phyloP scores from a whole-genome alignment of 2,888 invertebrate species.

The Villa cingulata region DNA sequence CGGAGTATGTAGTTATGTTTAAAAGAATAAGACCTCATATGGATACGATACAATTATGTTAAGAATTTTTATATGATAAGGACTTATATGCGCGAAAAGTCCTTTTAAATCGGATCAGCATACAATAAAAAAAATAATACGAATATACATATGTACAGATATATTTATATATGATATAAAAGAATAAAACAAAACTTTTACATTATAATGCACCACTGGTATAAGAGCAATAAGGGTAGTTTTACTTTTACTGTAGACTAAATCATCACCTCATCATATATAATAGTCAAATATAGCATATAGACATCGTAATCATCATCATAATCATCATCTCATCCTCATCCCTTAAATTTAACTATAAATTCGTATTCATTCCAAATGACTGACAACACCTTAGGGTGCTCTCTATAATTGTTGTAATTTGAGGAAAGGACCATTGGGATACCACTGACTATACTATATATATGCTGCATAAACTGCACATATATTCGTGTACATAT shows the following conservation, averaged over 20 bases:
- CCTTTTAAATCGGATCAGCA: slow-evolving; percentile 6
- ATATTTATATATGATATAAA: too few relatives aligned
- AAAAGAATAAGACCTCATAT: neutral
- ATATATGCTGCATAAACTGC: too few relatives aligned
- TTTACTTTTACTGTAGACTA: too few relatives aligned
- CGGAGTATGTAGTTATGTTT: too few relatives aligned
- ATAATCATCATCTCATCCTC: neutral
- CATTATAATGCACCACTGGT: too few relatives aligned
- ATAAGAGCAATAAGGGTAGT: neutral
- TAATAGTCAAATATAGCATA: too few relatives aligned
- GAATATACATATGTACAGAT: too few relatives aligned
- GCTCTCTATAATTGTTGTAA: slow-evolving; percentile 24
- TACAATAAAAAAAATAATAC: neutral
- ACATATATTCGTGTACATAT: too few relatives aligned
- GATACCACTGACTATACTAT: too few relatives aligned
- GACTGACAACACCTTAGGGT: slow-evolving; percentile 37
- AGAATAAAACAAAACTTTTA: too few relatives aligned
- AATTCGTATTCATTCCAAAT: slow-evolving; percentile 29
- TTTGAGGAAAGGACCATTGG: slow-evolving; percentile 19
- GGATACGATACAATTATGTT: neutral
- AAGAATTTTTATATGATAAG: neutral
- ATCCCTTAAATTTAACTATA: slow-evolving; percentile 1
- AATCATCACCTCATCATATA: neutral
- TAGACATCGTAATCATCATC: too few relatives aligned
- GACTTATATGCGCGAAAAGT: slow-evolving; percentile 1